Conservation (phyloP, 2,797 vertebrate species). For the Spea hammondii region DNA sequence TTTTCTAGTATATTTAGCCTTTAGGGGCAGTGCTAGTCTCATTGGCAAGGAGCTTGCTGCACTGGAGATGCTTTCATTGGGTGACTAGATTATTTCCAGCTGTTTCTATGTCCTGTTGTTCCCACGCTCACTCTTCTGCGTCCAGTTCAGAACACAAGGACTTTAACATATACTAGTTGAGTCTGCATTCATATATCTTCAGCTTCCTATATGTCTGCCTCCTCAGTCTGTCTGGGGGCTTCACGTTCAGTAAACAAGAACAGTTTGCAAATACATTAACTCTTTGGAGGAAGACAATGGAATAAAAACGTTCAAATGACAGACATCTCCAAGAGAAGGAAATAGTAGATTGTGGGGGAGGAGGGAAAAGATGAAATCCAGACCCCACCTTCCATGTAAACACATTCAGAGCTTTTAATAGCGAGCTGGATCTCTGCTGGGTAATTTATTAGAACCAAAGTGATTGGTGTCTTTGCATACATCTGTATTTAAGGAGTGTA, state of each 20-base stretch:
- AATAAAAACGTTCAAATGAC: neutral
- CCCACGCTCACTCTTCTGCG: conserved; percentile 39
- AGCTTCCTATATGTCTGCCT: conserved; percentile 2
- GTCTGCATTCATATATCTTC: neutral
- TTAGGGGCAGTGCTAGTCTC: neutral
- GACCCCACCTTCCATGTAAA: conserved; percentile 20
- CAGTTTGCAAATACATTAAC: neutral
- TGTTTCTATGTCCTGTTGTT: conserved; percentile 45
- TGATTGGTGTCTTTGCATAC: neutral
- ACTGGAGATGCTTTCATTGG: conserved; percentile 16
- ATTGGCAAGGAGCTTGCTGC: conserved; percentile 19
- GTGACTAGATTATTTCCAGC: conserved; percentile 47
- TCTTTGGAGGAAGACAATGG: neutral
- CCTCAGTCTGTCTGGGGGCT: neutral
- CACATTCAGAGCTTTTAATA: conserved; percentile 31
- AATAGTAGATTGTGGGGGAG: neutral
- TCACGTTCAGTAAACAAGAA: neutral
- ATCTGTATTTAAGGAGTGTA: neutral
- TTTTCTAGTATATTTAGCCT: conserved; percentile 14
- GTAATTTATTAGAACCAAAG: conserved; percentile 1
- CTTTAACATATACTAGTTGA: neutral
- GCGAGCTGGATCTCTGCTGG: conserved; percentile 6
- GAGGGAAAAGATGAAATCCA: conserved; percentile 6
- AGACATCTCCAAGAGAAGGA: conserved; percentile 14
- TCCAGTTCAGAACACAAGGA: neutral